phyloP scores from a whole-genome alignment of 2,113 vertebrate species.

The Tautogolabrus adspersus region DNA sequence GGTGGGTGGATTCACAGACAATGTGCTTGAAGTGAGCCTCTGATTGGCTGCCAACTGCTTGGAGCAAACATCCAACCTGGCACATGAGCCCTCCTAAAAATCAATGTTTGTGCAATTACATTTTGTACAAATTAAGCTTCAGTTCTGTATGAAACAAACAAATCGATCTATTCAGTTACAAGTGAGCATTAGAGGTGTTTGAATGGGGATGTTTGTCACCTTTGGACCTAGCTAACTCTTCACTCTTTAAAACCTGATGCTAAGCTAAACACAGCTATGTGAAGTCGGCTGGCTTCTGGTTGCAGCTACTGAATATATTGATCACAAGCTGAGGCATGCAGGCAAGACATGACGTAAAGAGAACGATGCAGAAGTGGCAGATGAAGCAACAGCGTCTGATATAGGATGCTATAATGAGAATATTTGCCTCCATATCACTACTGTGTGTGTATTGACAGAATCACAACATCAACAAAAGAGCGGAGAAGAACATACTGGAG shows the following conservation, averaged over 20 bases:
- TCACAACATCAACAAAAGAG: no score
- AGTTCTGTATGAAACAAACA: neutral
- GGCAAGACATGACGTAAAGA: no score
- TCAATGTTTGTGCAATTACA: neutral
- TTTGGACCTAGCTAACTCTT: no score
- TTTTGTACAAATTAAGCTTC: neutral
- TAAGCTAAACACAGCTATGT: neutral
- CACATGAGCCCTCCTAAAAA: neutral
- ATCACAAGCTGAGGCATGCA: no score
- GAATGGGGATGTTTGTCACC: neutral
- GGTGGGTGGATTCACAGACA: conserved; percentile 23
- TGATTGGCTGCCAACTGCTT: neutral
- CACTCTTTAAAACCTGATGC: neutral
- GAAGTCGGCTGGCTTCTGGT: neutral
- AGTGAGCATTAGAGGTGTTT: neutral
- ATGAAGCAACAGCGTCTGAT: no score
- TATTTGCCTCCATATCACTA: no score
- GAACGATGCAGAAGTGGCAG: no score
- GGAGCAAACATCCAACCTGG: neutral
- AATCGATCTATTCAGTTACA: no score
- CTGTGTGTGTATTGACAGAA: no score
- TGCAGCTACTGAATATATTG: no score
- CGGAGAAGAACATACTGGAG: no score
- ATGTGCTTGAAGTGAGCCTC: neutral
- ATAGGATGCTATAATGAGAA: no score